Base-by-base conservation (phyloP, 2,797 vertebrate species). In the Octomys mimax region DNA sequence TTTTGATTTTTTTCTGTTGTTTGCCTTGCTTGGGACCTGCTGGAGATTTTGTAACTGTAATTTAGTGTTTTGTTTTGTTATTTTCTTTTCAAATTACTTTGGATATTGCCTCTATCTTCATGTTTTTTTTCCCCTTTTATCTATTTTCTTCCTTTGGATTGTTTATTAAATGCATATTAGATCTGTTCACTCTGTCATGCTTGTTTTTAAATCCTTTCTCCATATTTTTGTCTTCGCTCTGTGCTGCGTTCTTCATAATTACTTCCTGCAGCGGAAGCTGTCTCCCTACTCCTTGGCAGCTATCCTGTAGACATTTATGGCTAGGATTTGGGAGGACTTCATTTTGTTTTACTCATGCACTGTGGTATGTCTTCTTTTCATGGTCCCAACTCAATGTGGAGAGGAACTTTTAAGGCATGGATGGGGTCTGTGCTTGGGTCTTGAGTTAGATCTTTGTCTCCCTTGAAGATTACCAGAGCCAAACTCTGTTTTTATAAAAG, bases 371-470 rank as follows among this genome's bases (percentile, higher is more conserved):
- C 77, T n/a, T 16, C 14, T 22, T 62, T 87, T 42, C 22, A 33
- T 89, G 54, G 79, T 84, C 28, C 13, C 13, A 70, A 8, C n/a
- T 89, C 62, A 62, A 0, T 84, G 16, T 5, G 21, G n/a, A 78
- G 28, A 66, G 59, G 36, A 59, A 78, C 36, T 87, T 42, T 42
- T 21, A 42, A 78, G 14, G 24, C 18, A 19, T 78, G 42, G 24
- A 2, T 68, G 68, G 3, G 8, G n/a, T 52, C n/a, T n/a, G 18
- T 31, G 10, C 39, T 64, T 64, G 64, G 9, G 42, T 68, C 46
- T 94, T 95, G 77, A 66, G 49, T 82, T 91, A 31, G 26, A 78
- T 82, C 33, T 19, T 70, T 62, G 26, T 70, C 62, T 79, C 39
- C 12, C n/a, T 71, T 62, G 77, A 89, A 92, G 52, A 84, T 33